Evolutionary conservation across 1,140 invertebrate species (phyloP).

Genomic region (Drosophila trapezifrons): DNA sequence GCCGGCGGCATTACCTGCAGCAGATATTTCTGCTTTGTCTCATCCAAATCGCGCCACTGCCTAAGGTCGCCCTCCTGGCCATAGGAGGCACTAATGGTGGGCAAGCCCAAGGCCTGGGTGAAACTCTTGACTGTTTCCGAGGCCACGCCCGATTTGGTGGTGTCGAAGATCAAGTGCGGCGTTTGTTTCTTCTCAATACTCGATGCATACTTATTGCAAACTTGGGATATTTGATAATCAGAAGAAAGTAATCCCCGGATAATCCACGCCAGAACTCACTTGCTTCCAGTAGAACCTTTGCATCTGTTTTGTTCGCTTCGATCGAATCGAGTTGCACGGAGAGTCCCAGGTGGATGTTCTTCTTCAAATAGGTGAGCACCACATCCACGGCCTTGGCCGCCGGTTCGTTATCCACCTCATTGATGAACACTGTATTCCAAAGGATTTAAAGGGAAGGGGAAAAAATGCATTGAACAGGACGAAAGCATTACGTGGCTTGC

Average conservation of each 20-base stretch:
- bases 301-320: conserved; percentile 88
- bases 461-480: conserved; percentile 6
- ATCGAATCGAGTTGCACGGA: conserved; percentile 87
- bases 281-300: conserved; percentile 87
- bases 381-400: conserved; percentile 88
- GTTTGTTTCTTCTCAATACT: conserved; percentile 86
- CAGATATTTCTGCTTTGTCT: conserved; percentile 89
- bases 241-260: no score
- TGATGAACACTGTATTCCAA: conserved; percentile 87
- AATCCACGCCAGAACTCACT: conserved; percentile 81
- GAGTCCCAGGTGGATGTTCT: conserved; percentile 87
- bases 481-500: conserved; percentile 35
- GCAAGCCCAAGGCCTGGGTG: conserved; percentile 90
- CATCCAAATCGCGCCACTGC: conserved; percentile 90
- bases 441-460: not conserved
- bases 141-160: conserved; percentile 89
- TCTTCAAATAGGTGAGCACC: conserved; percentile 88
- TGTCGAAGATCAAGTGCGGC: conserved; percentile 92
- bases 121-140: conserved; percentile 94
- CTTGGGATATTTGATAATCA: conserved; percentile 73
- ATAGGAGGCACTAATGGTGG: conserved; percentile 92
- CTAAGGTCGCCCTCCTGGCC: conserved; percentile 92
- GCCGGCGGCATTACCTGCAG: conserved; percentile 92
- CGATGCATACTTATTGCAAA: conserved; percentile 89
- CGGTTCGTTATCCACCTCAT: conserved; percentile 89